Conservation (phyloP, 2,888 invertebrate genomes). For the Hypsopygia costalis region DNA sequence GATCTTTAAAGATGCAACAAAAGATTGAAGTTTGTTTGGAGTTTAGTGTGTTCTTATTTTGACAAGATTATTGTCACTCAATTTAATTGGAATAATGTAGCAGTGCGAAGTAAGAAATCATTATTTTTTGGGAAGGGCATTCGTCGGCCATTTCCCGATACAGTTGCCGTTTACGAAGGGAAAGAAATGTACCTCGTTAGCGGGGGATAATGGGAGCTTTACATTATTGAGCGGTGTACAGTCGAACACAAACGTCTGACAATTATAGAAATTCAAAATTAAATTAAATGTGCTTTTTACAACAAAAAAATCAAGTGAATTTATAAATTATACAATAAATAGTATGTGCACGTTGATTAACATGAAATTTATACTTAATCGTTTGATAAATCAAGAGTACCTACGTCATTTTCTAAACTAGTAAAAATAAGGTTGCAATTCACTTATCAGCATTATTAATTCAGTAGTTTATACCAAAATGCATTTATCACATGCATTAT, state of each 20-base stretch:
- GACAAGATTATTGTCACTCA: conserved; percentile 69
- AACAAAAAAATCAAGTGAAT: too few species aligned
- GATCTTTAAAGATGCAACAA: background rate
- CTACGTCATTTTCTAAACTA: too few species aligned
- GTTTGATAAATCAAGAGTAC: too few species aligned
- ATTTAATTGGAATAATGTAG: conserved; percentile 61
- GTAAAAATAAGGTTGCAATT: too few species aligned
- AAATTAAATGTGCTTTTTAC: too few species aligned
- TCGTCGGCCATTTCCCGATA: conserved; percentile 49
- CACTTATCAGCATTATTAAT: too few species aligned
- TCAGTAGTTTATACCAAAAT: too few species aligned
- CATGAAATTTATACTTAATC: too few species aligned
- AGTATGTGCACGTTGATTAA: too few species aligned
- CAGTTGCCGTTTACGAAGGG: conserved; percentile 40
- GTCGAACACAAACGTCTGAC: conserved; percentile 31
- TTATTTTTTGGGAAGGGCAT: conserved; percentile 61
- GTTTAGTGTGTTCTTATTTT: conserved; percentile 16
- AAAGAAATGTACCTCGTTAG: conserved; percentile 71
- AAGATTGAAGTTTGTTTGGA: background rate
- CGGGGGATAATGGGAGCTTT: conserved; percentile 60
- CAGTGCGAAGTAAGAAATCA: conserved; percentile 66
- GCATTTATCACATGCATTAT: too few species aligned
- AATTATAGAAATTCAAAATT: conserved; percentile 13
- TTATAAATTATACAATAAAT: too few species aligned
- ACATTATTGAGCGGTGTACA: conserved; percentile 55